Conservation (phyloP, 2,113 vertebrate species). For the Mastomys coucha region DNA sequence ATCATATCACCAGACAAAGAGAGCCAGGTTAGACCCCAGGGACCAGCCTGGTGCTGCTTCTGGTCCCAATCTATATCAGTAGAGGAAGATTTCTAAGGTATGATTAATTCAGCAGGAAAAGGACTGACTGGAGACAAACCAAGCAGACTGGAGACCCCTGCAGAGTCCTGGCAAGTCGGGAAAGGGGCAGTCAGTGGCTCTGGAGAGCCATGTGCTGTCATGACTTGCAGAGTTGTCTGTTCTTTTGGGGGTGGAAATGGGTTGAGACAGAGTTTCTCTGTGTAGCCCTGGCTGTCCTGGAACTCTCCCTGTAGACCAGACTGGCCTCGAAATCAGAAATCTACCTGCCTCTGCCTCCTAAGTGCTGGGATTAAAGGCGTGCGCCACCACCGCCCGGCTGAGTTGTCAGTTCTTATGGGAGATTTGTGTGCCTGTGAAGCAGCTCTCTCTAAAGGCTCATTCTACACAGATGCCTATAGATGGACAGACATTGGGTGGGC, state of each 20-base stretch:
- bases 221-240: not conserved
- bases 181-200: rapidly evolving
- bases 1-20: too few species aligned
- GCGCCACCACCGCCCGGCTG: too few species aligned
- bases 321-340: too few species aligned
- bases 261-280: too few species aligned
- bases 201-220: rapidly evolving
- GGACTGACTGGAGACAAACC: not conserved
- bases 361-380: too few species aligned
- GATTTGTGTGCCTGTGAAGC: not conserved
- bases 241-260: not conserved
- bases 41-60: not conserved
- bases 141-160: rapidly evolving
- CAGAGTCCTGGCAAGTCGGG: not conserved
- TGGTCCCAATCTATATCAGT: rapidly evolving
- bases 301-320: too few species aligned
- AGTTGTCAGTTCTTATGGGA: not conserved
- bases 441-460: not conserved
- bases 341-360: too few species aligned
- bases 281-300: too few species aligned
- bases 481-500: not conserved
- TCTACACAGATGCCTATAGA: not conserved
- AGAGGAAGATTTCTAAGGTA: not conserved
- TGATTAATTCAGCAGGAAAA: too few species aligned
- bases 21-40: not conserved